These are phyloP conservation scores for Meles meles DNA, from an alignment of 2,113 vertebrate genomes.

Conservation along the genomic window DNA sequence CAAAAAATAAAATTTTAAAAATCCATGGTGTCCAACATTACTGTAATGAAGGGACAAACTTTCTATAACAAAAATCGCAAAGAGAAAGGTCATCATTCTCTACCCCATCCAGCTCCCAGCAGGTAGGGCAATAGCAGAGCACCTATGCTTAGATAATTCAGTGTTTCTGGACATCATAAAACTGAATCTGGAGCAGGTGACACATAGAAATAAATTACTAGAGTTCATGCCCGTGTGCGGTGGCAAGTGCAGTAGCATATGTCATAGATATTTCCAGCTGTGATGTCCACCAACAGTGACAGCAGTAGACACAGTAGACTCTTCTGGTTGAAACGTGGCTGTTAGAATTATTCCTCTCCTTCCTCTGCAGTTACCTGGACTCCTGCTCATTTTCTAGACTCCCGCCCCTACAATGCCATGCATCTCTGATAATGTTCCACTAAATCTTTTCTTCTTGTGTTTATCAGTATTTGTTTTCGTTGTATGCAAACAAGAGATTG, in stretches of 20 bases:
- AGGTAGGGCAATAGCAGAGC: not conserved
- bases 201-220: not conserved
- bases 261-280: not conserved
- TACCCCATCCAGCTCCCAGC: not conserved
- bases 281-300: not conserved
- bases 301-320: not conserved
- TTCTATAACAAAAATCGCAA: not conserved
- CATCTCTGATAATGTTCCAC: not conserved
- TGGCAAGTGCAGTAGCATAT: not conserved
- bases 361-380: not conserved
- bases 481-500: not conserved
- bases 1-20: not conserved
- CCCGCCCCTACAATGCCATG: not conserved
- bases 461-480: not conserved
- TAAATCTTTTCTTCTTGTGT: too few species aligned
- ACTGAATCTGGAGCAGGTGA: not conserved
- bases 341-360: not conserved
- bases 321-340: not conserved
- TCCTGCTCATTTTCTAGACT: not conserved
- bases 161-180: not conserved
- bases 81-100: not conserved
- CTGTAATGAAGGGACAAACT: not conserved
- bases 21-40: not conserved
- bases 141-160: not conserved
- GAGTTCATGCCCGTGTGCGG: not conserved